These are phyloP conservation scores for Scylla paramamosain DNA, from an alignment of 1,140 invertebrate genomes.

Conservation along the genomic window DNA sequence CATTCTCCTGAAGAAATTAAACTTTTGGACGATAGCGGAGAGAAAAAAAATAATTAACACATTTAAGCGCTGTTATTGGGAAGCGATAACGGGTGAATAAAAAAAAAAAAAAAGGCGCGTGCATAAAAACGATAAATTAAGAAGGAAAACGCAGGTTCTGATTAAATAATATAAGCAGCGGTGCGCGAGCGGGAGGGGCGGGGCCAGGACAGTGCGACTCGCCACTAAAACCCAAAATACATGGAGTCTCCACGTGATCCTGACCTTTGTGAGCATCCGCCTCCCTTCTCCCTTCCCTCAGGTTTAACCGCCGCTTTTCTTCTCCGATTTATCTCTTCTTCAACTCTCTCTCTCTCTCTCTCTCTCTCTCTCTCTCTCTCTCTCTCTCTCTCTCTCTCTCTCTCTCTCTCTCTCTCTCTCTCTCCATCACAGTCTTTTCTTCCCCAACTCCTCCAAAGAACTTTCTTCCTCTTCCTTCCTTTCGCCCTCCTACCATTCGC, in stretches of 20 bases:
- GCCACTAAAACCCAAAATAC: too few relatives aligned
- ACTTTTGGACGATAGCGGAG: not conserved
- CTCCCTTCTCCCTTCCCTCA: too few relatives aligned
- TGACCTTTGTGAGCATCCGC: too few relatives aligned
- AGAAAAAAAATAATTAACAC: not conserved
- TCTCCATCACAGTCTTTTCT: not conserved
- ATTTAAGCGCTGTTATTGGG: not conserved
- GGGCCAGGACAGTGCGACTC: too few relatives aligned
- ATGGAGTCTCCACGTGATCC: too few relatives aligned
- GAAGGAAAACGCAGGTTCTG: not conserved
- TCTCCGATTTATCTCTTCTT: too few relatives aligned
- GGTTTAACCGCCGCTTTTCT: too few relatives aligned
- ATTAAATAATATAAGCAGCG: constrained; percentile 23
- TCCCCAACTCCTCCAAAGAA: not conserved
- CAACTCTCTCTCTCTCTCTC: too few relatives aligned
- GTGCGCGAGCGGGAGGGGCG: not conserved
- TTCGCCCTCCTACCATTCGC: not conserved
- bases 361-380: too few relatives aligned
- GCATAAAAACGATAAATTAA: constrained; percentile 24
- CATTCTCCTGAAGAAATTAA: not conserved
- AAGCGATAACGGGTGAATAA: not conserved
- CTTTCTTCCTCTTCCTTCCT: constrained; percentile 21
- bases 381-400: not conserved
- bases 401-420: constrained; percentile 11
- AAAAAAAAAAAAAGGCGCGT: not conserved